Conservation (phyloP, 2,113 vertebrate species). For the Hypocryptadius cinnamomeus region DNA sequence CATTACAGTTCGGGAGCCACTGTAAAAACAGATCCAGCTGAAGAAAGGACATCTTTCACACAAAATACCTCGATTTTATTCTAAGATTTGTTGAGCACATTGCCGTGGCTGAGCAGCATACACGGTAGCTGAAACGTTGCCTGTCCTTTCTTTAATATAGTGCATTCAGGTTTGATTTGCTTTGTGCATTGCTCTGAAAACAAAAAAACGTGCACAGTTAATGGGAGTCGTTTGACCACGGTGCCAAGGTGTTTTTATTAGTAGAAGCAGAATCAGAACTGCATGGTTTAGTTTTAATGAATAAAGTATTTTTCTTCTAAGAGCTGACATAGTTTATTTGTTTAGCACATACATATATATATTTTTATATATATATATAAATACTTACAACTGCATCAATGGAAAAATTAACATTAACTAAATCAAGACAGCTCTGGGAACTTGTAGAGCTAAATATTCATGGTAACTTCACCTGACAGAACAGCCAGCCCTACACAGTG, state of each 20-base stretch:
- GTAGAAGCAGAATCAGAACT: background rate
- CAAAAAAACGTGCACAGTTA: background rate
- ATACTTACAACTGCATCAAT: background rate
- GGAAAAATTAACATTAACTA: background rate
- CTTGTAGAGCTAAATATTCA: background rate
- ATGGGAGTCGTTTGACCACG: accelerated
- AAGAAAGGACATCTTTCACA: background rate
- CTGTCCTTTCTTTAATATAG: background rate
- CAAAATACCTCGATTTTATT: background rate
- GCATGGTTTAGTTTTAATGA: background rate
- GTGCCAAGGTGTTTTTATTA: background rate
- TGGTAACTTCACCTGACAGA: background rate
- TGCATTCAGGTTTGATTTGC: background rate
- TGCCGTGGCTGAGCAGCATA: background rate
- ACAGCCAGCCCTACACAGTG: background rate
- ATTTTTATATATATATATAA: too few species aligned
- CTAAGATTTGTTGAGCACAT: background rate
- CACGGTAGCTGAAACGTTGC: accelerated
- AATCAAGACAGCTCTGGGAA: background rate
- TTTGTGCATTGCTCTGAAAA: background rate
- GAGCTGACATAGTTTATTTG: background rate
- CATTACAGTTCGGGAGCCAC: background rate
- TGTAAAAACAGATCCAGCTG: background rate
- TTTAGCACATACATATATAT: background rate
- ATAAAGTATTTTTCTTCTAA: background rate